Conservation (phyloP, 1,140 invertebrate genomes). For the Ceratitis capitata region DNA sequence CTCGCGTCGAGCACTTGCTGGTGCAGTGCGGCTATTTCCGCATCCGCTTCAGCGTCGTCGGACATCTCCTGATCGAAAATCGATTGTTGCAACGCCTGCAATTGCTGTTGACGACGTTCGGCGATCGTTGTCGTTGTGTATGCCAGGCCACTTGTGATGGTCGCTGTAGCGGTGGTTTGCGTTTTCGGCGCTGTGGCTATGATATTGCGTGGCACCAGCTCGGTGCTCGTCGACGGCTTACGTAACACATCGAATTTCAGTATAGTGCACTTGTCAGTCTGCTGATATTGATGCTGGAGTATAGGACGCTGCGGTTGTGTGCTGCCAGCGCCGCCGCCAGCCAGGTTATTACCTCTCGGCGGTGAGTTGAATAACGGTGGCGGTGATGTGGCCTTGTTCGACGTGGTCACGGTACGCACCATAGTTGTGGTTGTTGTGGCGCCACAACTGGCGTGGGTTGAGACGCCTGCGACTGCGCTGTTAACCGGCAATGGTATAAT, state of each 20-base stretch:
- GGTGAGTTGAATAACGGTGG: slow-evolving; percentile 42
- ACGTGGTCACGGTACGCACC: slow-evolving; percentile 49
- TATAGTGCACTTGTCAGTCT: slow-evolving; percentile 62
- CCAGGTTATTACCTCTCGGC: slow-evolving; percentile 7
- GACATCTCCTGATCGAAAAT: slow-evolving; percentile 57
- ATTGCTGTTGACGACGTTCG: slow-evolving; percentile 30
- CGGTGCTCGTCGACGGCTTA: slow-evolving; percentile 18
- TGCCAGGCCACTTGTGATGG: slow-evolving; percentile 37
- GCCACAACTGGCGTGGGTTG: slow-evolving; percentile 40
- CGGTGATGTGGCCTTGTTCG: slow-evolving; percentile 60
- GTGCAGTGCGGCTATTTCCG: slow-evolving; percentile 49
- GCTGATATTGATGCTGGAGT: slow-evolving; percentile 61
- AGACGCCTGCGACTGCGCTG: neutral
- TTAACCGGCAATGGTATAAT: slow-evolving; percentile 59
- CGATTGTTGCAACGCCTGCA: slow-evolving; percentile 38
- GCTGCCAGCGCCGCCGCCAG: neutral
- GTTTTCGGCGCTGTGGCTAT: slow-evolving; percentile 25
- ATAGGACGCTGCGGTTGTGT: slow-evolving; percentile 49
- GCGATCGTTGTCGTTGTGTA: neutral
- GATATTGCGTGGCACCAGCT: neutral
- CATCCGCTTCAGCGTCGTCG: slow-evolving; percentile 52
- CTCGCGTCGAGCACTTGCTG: neutral
- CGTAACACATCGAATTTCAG: slow-evolving; percentile 59
- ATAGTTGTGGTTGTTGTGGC: slow-evolving; percentile 38
- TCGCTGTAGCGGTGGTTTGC: slow-evolving; percentile 39